Evolutionary conservation across 2,113 vertebrate species (phyloP).

Genomic region (Hippoglossus stenolepis): DNA sequence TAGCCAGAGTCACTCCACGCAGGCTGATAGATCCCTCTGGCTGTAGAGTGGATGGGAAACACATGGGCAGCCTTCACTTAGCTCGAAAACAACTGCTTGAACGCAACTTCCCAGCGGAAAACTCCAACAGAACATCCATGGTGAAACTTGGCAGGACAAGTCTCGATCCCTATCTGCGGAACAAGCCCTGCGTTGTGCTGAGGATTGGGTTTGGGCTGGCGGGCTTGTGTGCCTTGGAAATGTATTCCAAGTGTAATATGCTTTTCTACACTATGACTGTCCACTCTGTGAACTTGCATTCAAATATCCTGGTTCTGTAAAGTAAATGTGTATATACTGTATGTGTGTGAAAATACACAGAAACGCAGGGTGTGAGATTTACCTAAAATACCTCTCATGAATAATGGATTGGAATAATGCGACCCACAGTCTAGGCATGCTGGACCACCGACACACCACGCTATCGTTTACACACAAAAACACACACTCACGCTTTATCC

Average conservation of each 20-base stretch:
- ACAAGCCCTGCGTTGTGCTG: constrained; percentile 49
- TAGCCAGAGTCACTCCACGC: constrained; percentile 67
- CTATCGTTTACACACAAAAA: constrained; percentile 12
- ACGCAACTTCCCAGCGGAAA: constrained; percentile 57
- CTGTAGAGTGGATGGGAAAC: constrained; percentile 78
- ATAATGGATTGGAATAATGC: constrained; percentile 60
- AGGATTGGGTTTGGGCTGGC: constrained; percentile 23
- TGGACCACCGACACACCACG: constrained; percentile 19
- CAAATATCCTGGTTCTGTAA: constrained; percentile 9
- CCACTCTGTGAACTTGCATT: constrained; percentile 13
- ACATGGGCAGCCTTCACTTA: constrained; percentile 74
- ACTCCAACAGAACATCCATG: constrained; percentile 45
- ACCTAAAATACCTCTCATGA: constrained; percentile 64
- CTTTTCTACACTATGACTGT: constrained; percentile 27
- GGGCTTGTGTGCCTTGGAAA: constrained; percentile 26
- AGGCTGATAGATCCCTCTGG: constrained; percentile 68
- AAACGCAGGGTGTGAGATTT: constrained; percentile 25
- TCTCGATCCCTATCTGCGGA: constrained; percentile 56
- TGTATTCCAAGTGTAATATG: constrained; percentile 29
- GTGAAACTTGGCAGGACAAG: constrained; percentile 54
- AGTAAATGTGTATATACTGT: constrained; percentile 3
- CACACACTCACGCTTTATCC: constrained; percentile 26
- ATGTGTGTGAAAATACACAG: constrained; percentile 6
- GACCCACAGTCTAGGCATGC: constrained; percentile 26
- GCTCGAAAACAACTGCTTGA: constrained; percentile 62